Evolutionary conservation across 2,888 invertebrate species (phyloP), one percentile per base, ranked within the genome.

Genomic region (Lordiphosa andalusiaca): DNA sequence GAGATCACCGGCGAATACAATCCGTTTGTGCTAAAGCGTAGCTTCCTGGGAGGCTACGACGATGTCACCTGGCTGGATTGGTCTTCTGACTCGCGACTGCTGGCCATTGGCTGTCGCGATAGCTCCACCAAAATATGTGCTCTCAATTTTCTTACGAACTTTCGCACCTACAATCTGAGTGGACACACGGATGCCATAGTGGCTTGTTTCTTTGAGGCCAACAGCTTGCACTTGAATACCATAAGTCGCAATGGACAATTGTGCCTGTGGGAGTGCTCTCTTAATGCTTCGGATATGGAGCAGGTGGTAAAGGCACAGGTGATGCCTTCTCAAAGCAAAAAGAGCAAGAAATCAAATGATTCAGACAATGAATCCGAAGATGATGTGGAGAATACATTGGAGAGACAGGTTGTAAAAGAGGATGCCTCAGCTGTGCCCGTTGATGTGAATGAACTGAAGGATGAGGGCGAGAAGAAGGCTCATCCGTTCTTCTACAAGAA

Each of bases 81-180:
- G 99, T 96, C 98, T 0, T 91, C 92, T 16, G 98, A 99, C 89
- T 98, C 98, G 0, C 94, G 93, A 84, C 91, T 97, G 36, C 89
- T 99, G 7, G 95, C 96, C n/a, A 94, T 95, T 6, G 98, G 98
- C 0, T 95, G 96, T 0, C 95, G 95, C 86, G 98, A 99, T 89
- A 96, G 95, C 86, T 92, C 94, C n/a, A 94, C 95, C 0, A 94
- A 94, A 86, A 91, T 99, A 40, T 96, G 95, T 88, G 93, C 95
- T 0, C 89, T 97, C 0, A 92, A 94, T 53, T 94, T 93, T 85
- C 92, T 93, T 71, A 90, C 91, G 19, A 97, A 98, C 86, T 92
- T 98, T 56, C 93, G 92, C 49, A 92, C 94, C 64, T 94, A 93
- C 78, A 92, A 94, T 0, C 88, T 99, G 16, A 94, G 95, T 9